phyloP scores from a whole-genome alignment of 2,113 vertebrate genomes.

The Mastomys natalensis region DNA sequence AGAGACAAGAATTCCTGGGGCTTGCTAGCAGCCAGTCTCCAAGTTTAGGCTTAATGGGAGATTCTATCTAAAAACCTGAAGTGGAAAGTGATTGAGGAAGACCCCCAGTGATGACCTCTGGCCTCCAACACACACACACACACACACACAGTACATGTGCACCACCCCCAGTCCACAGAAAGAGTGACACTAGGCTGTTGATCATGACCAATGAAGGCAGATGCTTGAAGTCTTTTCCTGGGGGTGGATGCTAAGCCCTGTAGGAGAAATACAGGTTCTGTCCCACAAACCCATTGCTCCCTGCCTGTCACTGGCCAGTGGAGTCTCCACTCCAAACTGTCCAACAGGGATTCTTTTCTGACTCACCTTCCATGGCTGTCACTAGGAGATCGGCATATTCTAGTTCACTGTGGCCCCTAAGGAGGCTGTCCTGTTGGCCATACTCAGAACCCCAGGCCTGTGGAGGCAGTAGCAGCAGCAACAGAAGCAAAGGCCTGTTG shows the following conservation, averaged over 20 bases:
- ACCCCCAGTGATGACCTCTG: background rate
- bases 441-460: background rate
- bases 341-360: background rate
- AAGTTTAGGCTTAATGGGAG: background rate
- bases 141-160: background rate
- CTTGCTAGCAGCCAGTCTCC: background rate
- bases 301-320: background rate
- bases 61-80: background rate
- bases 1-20: background rate
- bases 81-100: background rate
- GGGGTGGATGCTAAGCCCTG: background rate
- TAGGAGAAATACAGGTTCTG: background rate
- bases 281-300: background rate
- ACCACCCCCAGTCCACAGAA: background rate
- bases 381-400: background rate
- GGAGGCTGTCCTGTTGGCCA: slow-evolving; percentile 9
- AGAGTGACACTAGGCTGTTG: background rate
- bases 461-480: background rate
- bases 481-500: background rate
- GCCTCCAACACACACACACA: background rate
- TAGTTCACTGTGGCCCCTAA: background rate
- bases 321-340: background rate
- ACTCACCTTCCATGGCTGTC: background rate
- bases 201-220: background rate
- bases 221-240: background rate